Evolutionary conservation across 2,888 invertebrate genomes (phyloP), one percentile per base, ranked within the genome.

Genomic region (Hypomecis atomaria): DNA sequence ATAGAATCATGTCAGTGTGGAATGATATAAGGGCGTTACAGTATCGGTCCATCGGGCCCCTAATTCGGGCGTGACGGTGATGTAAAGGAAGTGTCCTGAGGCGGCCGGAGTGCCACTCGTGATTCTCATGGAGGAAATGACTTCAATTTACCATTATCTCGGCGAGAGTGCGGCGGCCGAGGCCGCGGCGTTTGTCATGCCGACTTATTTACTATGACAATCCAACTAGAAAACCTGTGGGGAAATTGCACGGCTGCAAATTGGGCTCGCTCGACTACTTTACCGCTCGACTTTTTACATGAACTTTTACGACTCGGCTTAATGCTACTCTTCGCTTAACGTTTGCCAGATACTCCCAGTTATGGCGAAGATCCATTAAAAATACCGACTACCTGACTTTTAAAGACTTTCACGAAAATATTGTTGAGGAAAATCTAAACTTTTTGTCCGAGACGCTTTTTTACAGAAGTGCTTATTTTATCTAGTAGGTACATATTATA

Each of bases 121-220:
- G 77, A 74, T 72, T 75, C 75, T 81, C 79, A 75, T 79, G 76
- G 72, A 85, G 87, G 88, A 90, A 90, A 89, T 87, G 85, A 85
- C 84, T 85, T 85, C 87, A 88, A 89, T 88, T 89, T 87, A 83
- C 82, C 79, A 88, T 89, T 88, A 88, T 86, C 86, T 86, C 82
- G 80, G 81, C 66, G 81, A 87, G 84, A 80, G 76, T 82, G 78
- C 78, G 75, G 76, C 74, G 78, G 77, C 78, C 78, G 81, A 80
- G 74, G 78, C 77, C 77, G 75, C 70, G 70, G 76, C 73, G 73
- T 79, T 79, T 80, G 82, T 81, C 79, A 78, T 73, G 78, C 76
- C 72, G 74, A 75, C 80, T 81, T 83, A 85, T 83, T 86, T 81
- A 82, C 75, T 81, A 79, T 79, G 79, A 74, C 79, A 84, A 82